phyloP scores from a whole-genome alignment of 2,888 invertebrate species.

The Listrodromus nycthemerus region DNA sequence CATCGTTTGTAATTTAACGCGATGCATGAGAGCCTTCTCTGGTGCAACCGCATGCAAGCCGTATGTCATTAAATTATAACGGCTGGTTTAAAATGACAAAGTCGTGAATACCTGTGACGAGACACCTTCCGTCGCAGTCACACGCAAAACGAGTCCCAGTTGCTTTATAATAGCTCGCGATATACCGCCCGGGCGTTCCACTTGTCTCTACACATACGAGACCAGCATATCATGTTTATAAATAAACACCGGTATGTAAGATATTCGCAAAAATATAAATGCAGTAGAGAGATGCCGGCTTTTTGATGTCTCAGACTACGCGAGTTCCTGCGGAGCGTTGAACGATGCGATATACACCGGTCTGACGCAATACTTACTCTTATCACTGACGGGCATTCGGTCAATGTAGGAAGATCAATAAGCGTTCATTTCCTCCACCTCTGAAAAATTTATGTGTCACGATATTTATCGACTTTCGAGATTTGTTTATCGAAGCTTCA shows the following conservation, averaged over 20 bases:
- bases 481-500: no score
- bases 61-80: constrained; percentile 1
- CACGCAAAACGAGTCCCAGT: constrained; percentile 1
- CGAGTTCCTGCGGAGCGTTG: constrained; percentile 42
- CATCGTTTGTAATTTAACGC: background rate
- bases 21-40: background rate
- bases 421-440: background rate
- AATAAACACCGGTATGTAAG: constrained; percentile 22
- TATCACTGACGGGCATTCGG: constrained; percentile 31
- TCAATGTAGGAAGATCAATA: background rate
- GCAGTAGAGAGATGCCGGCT: background rate
- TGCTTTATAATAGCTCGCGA: constrained; percentile 42
- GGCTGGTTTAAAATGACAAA: background rate
- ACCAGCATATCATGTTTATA: constrained; percentile 54
- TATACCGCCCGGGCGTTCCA: constrained; percentile 56
- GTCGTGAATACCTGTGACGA: constrained; percentile 14
- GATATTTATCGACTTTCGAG: no score
- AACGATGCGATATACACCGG: constrained; percentile 17
- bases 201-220: constrained; percentile 54
- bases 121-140: background rate
- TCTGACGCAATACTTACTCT: constrained; percentile 46
- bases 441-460: background rate
- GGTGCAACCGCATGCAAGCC: background rate
- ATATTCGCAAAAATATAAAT: constrained; percentile 56
- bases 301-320: constrained; percentile 1